phyloP scores from a whole-genome alignment of 2,113 vertebrate genomes.

The Muscicapa adusta region DNA sequence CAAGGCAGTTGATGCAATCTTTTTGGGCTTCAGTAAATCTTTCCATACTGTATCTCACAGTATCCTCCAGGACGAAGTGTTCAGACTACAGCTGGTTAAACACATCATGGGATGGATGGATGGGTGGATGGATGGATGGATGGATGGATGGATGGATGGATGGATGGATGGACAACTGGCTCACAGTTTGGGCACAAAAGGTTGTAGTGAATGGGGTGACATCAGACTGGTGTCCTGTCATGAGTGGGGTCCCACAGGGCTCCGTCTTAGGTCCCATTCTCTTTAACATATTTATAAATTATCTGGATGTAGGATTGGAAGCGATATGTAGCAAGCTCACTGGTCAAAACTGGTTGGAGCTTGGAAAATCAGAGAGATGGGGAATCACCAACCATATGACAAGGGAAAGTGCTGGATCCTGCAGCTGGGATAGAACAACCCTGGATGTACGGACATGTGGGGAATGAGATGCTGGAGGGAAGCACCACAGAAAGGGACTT shows the following conservation, averaged over 20 bases:
- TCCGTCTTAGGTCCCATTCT: neutral
- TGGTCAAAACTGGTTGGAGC: neutral
- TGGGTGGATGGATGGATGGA: too few species aligned
- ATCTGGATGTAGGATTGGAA: neutral
- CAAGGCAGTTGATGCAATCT: neutral
- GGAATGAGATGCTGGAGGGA: neutral
- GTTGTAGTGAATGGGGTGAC: neutral
- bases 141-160: too few species aligned
- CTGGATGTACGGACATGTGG: rapidly evolving
- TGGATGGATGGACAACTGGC: neutral
- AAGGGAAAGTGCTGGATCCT: neutral
- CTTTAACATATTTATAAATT: neutral
- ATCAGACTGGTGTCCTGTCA: neutral
- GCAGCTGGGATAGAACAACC: neutral
- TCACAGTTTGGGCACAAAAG: neutral
- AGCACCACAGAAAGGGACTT: neutral
- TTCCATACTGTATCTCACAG: neutral
- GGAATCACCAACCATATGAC: neutral
- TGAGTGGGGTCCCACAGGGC: neutral
- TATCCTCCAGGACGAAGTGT: neutral
- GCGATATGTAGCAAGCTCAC: neutral
- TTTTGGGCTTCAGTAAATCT: neutral
- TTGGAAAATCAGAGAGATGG: neutral
- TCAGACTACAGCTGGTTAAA: too few species aligned
- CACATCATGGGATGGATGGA: neutral